Evolutionary conservation across 2,797 vertebrate genomes (phyloP), one percentile per base, ranked within the genome.

Genomic region (Taenioides sp.): DNA sequence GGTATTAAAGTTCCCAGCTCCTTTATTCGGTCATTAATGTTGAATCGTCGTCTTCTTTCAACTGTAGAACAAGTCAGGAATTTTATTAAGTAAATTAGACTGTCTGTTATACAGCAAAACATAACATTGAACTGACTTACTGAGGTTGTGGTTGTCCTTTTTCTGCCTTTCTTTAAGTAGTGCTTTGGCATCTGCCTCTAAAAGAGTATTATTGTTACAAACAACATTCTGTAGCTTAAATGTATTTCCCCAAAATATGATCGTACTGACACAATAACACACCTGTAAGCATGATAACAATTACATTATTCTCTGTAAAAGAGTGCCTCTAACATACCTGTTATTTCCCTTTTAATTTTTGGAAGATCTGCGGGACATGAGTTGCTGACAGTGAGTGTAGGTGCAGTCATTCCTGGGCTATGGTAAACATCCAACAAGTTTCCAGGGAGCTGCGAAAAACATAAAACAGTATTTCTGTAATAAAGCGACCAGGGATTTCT

Each of bases 81-180:
- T 50, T 18, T 52, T 16, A n/a, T n/a, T 31, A 17, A 25, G 61
- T 28, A 57, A 23, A 60, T 60, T 18, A 5, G n/a, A 27, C 27
- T 28, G 4, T 25, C 5, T 27, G 14, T 9, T 60, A 28, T 18
- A 27, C 2, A 37, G 60, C 22, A 20, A 62, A 34, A 62, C 3
- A 1, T 23, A 25, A 49, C 14, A 49, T 25, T 65, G 5, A 65
- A 7, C 2, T 25, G 0, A 91, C 95, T 95, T 89, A 97, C 96
- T 97, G 74, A 96, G 92, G 88, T 97, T 97, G 78, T 97, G 96
- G 90, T 96, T 97, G 91, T 97, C 95, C 80, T 97, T 97, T 86
- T 97, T 97, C 85, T 97, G 96, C 22, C 96, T 89, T 76, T 97
- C 96, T 84, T 97, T 97, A 83, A 96, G 77, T 4, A 96, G 25